Evolutionary conservation across 2,113 vertebrate species (phyloP).

Genomic region (Mustelus asterias): DNA sequence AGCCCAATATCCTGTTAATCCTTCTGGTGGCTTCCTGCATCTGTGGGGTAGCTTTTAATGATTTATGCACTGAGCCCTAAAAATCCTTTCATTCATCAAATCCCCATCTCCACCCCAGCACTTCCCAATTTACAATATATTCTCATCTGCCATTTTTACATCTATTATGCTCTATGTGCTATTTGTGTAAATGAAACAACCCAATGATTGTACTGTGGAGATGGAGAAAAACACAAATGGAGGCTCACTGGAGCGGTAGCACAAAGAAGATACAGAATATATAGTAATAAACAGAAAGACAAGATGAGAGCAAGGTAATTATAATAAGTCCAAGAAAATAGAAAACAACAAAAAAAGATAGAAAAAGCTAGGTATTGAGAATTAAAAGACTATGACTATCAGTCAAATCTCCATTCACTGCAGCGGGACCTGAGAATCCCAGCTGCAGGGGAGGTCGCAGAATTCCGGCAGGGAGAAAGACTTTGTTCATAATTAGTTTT

Average conservation of each 20-base stretch:
- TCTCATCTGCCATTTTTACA: neutral
- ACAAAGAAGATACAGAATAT: neutral
- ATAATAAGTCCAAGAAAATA: neutral
- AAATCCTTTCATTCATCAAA: neutral
- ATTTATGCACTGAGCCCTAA: neutral
- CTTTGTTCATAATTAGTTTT: neutral
- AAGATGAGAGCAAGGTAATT: neutral
- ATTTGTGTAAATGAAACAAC: neutral
- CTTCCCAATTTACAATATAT: neutral
- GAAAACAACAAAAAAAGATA: neutral
- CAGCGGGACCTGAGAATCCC: too few relatives aligned
- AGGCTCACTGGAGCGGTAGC: neutral
- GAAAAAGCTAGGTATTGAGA: neutral
- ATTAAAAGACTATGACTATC: neutral
- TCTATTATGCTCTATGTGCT: neutral
- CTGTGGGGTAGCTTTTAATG: neutral
- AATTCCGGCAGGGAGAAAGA: neutral
- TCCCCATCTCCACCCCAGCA: neutral
- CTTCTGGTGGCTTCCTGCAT: neutral
- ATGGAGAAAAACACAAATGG: neutral
- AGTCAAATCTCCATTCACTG: too few relatives aligned
- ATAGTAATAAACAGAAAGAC: neutral
- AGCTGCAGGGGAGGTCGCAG: too few relatives aligned
- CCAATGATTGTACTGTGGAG: neutral
- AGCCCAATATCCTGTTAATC: neutral